Conservation (phyloP, 2,797 vertebrate genomes). For the Anabacerthia variegaticeps region DNA sequence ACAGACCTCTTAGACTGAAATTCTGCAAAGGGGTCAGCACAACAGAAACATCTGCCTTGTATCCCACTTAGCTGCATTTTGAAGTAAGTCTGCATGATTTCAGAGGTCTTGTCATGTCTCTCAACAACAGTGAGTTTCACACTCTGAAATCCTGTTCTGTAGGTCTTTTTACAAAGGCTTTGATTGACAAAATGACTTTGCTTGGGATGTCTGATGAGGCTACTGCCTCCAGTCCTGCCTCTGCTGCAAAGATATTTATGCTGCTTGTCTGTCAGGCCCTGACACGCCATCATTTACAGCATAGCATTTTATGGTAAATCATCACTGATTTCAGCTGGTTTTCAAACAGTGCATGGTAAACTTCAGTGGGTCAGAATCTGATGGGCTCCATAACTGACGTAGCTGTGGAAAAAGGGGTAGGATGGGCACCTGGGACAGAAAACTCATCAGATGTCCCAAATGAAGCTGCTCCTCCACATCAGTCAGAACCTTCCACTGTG, state of each 20-base stretch:
- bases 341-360: not conserved
- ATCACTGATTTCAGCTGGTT: not conserved
- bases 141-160: not conserved
- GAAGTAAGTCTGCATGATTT: not conserved
- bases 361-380: not conserved
- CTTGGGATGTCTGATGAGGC: not conserved
- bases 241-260: not conserved
- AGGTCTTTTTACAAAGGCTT: not conserved
- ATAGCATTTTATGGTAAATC: not conserved
- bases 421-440: not conserved
- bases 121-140: not conserved
- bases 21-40: not conserved
- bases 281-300: not conserved
- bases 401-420: not conserved
- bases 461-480: not conserved
- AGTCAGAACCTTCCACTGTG: not conserved
- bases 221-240: not conserved
- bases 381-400: not conserved
- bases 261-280: constrained; percentile 2
- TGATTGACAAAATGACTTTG: constrained; percentile 33
- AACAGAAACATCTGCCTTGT: not conserved
- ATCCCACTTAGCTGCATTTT: not conserved
- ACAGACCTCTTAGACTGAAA: not conserved
- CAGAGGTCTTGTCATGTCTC: not conserved
- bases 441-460: not conserved